phyloP scores from a whole-genome alignment of 2,888 invertebrate genomes.

The Macrophya alboannulata region DNA sequence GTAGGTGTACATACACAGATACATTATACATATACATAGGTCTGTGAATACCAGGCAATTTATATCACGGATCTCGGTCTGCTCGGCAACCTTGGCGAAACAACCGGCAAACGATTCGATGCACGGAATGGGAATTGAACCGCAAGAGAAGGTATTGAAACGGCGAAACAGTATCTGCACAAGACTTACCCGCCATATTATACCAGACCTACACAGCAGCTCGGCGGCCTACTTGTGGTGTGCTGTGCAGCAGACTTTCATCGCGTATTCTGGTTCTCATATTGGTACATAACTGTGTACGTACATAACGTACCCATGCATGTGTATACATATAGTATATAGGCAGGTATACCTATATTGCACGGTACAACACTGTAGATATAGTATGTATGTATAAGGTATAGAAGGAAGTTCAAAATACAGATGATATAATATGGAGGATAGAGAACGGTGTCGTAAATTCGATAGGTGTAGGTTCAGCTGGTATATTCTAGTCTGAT shows the following conservation, averaged over 20 bases:
- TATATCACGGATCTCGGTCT: slow-evolving; percentile 24
- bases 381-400: neutral
- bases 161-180: slow-evolving; percentile 20
- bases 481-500: too few species aligned
- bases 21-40: neutral
- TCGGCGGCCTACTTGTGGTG: slow-evolving; percentile 38
- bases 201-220: slow-evolving; percentile 1
- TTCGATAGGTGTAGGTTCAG: neutral
- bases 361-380: neutral
- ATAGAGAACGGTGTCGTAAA: neutral
- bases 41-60: slow-evolving; percentile 26
- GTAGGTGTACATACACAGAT: neutral
- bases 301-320: neutral
- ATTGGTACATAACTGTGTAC: neutral
- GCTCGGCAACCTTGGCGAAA: slow-evolving; percentile 45
- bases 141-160: slow-evolving; percentile 35
- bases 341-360: neutral
- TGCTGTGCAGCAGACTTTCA: slow-evolving; percentile 40
- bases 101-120: slow-evolving; percentile 29
- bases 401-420: neutral
- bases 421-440: too few species aligned
- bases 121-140: slow-evolving; percentile 41
- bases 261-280: slow-evolving; percentile 29
- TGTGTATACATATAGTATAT: neutral
- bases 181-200: neutral